Conservation (phyloP, 2,888 invertebrate genomes). For the Cheilosia urbana region DNA sequence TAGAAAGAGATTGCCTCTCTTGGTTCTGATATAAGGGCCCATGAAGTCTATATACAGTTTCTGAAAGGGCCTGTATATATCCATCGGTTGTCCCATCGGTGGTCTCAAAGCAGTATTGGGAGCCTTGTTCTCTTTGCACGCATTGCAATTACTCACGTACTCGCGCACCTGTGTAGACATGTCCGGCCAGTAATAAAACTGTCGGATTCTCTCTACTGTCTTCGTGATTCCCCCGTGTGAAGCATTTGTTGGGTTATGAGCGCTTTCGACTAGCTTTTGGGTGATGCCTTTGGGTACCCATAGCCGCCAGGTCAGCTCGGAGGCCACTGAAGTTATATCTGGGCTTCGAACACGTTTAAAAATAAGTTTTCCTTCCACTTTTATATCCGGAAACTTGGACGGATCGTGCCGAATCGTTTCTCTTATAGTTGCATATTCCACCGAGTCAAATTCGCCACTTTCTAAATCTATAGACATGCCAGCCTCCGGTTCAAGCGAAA, state of each 20-base stretch:
- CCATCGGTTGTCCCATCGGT: neutral
- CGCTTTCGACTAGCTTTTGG: neutral
- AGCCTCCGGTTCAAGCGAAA: neutral
- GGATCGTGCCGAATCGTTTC: neutral
- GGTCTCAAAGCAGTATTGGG: conserved; percentile 20
- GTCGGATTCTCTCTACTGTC: conserved; percentile 29
- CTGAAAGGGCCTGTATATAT: conserved; percentile 32
- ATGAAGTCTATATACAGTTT: conserved; percentile 63
- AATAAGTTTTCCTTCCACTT: neutral
- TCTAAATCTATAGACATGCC: neutral
- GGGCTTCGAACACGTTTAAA: neutral
- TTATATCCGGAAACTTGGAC: neutral
- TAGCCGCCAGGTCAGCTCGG: neutral
- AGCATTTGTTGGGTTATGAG: neutral
- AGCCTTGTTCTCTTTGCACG: conserved; percentile 46
- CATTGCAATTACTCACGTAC: conserved; percentile 21
- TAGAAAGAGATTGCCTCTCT: conserved; percentile 36
- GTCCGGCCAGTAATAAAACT: conserved; percentile 72
- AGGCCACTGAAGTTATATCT: neutral
- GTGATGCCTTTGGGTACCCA: conserved; percentile 37
- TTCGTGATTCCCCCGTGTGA: conserved; percentile 51
- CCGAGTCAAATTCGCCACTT: neutral
- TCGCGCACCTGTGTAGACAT: conserved; percentile 12
- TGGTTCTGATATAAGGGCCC: conserved; percentile 45
- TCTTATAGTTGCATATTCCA: neutral